Conservation (phyloP, 2,888 invertebrate species). For the Pocota personata region DNA sequence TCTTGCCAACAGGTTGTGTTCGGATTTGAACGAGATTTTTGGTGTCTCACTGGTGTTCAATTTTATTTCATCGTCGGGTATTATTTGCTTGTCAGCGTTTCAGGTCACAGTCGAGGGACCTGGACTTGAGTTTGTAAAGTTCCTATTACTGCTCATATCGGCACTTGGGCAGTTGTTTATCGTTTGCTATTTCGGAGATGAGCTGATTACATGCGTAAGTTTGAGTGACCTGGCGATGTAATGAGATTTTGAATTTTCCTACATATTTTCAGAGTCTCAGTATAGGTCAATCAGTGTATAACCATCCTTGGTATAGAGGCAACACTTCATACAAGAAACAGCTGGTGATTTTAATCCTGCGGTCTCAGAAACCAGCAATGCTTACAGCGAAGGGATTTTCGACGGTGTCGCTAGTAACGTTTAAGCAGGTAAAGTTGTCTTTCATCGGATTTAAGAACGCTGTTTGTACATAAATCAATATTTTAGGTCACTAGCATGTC, state of each 20-base stretch:
- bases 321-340: constrained; percentile 76
- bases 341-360: constrained; percentile 76
- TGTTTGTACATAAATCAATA: too few relatives aligned
- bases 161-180: constrained; percentile 74
- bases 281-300: constrained; percentile 75
- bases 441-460: too few relatives aligned
- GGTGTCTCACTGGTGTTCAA: constrained; percentile 68
- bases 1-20: constrained; percentile 68
- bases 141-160: constrained; percentile 66
- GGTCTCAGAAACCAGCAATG: constrained; percentile 75
- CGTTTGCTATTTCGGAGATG: constrained; percentile 74
- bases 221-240: background rate
- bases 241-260: background rate
- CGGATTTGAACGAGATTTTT: constrained; percentile 73
- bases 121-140: constrained; percentile 71
- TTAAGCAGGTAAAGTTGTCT: constrained; percentile 75
- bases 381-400: constrained; percentile 77
- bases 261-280: constrained; percentile 75
- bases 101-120: constrained; percentile 72
- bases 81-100: constrained; percentile 73
- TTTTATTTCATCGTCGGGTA: constrained; percentile 69
- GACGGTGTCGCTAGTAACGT: constrained; percentile 76
- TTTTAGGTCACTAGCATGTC: constrained; percentile 76
- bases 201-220: constrained; percentile 70
- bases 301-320: constrained; percentile 77